Base-by-base conservation (phyloP, 2,888 invertebrate species). In the Cenopis cana region DNA sequence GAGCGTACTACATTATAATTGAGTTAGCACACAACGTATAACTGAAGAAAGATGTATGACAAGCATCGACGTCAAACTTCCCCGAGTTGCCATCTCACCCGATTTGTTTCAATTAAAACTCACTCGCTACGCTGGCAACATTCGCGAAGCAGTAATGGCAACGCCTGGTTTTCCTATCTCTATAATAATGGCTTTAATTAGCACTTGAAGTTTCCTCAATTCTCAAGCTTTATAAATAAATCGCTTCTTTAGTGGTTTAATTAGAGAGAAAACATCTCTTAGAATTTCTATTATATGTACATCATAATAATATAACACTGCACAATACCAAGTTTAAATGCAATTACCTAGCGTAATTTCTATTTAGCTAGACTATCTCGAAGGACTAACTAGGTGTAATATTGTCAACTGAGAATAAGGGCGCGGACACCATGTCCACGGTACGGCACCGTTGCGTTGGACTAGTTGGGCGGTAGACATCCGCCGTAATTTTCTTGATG, bases 31-130 rank as follows among this genome's bases (percentile, higher is more conserved):
- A 62, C 72, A 73, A 69, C 69, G 72, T 74, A 73, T 71, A 70
- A 36, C 57, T 64, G 33, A 70, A 73, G 69, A 62, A 70, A 73
- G 69, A 62, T 41, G 70, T 69, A 66, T 67, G 67, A 55, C 71
- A 55, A 67, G 55, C 66, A 41, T 52, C 18, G 66, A 52, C 60
- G 61, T 71, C 50, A 67, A 71, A 71, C 66, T 71, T 71, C 55
- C 18, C 60, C 8, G 41, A 67, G 71, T 67, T 71, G 67, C 71
- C 72, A 75, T 64, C 72, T 76, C 77, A 73, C 70, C 73, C 76
- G 78, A 80, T 83, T 82, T 84, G 84, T 84, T 82, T 87, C 85
- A 86, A 86, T 86, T 87, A 83, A 83, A 87, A 86, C 82, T 85
- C 83, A 76, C 79, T 78, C 75, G 76, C 77, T 75, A 74, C 75